Evolutionary conservation across 2,113 vertebrate species (phyloP).

Genomic region (Mirounga angustirostris): DNA sequence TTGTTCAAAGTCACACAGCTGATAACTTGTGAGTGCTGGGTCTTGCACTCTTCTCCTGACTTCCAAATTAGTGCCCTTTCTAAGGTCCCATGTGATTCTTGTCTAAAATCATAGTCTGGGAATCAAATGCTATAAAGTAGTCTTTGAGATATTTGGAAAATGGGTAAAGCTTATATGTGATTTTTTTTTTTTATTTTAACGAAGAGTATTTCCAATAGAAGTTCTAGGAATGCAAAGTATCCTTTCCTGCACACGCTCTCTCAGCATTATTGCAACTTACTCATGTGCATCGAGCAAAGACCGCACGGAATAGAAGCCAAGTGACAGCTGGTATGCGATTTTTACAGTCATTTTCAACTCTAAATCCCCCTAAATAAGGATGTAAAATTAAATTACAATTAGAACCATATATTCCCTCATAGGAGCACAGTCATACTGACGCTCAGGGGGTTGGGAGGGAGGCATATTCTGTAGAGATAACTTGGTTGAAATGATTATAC

Average conservation of each 20-base stretch:
- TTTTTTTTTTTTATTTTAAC: background rate
- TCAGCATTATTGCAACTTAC: slow-evolving; percentile 61
- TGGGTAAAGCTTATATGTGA: background rate
- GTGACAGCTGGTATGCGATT: slow-evolving; percentile 72
- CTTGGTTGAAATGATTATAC: background rate
- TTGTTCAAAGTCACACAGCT: background rate
- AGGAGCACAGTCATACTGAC: background rate
- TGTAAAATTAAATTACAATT: slow-evolving; percentile 81
- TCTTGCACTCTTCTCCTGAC: background rate
- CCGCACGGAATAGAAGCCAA: slow-evolving; percentile 61
- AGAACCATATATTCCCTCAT: slow-evolving; percentile 27
- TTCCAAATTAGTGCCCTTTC: background rate
- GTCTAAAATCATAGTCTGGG: slow-evolving; percentile 38
- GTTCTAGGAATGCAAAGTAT: background rate
- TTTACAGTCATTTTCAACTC: slow-evolving; percentile 70
- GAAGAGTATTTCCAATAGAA: background rate
- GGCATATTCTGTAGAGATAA: background rate
- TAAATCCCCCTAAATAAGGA: slow-evolving; percentile 76
- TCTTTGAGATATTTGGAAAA: background rate
- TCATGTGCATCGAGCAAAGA: slow-evolving; percentile 43
- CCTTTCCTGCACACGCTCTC: background rate
- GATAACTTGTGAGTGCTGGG: background rate
- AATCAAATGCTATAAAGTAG: background rate
- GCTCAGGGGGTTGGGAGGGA: no score
- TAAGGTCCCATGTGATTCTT: background rate